Evolutionary conservation across 1,140 invertebrate genomes (phyloP), one percentile per base, ranked within the genome.

Genomic region (Andricus grossulariae): DNA sequence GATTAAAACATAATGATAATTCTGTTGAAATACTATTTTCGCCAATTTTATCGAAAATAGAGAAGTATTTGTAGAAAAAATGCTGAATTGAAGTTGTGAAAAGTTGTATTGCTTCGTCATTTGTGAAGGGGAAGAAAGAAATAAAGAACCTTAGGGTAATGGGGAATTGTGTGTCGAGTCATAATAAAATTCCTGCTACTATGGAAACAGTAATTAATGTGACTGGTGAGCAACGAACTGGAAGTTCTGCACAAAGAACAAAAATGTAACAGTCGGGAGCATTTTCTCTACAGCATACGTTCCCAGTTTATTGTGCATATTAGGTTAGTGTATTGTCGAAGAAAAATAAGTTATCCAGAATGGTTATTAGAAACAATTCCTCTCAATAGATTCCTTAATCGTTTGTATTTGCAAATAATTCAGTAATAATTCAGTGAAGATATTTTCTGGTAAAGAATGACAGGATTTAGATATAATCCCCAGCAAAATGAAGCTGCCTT

Each of bases 171-270:
- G 25, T 66, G 57, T 66, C 57, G 21, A 66, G 21, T 25, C 21
- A 16, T 66, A 66, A 66, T 66, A 66, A 66, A 66, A 66, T 66
- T 15, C 25, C 25, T 66, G 21, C 57, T 66, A 66, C 25, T 66
- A 66, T 66, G 13, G 15, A 39, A 39, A 66, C 25, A 66, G 25
- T 25, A 66, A 66, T 39, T 66, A 66, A 66, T 66, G 57, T 32
- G 57, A 32, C 21, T 21, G 21, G 39, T 66, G 57, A 39, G 57
- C 21, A 66, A 66, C 57, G 57, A 66, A 66, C 21, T 21, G 57
- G 57, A 66, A 66, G 21, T 66, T 8, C 21, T 66, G 21, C 57
- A 66, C 7, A 16, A 25, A 57, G 55, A 66, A 21, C 12, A 21
- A 39, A 66, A 32, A 66, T 66, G 16, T 13, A 16, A 15, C 57